Percentiles rank a stretch among this genome's conserved stretches.
phyloP scores from a whole-genome alignment of 1,140 invertebrate species.

The Drosophila orosa region DNA sequence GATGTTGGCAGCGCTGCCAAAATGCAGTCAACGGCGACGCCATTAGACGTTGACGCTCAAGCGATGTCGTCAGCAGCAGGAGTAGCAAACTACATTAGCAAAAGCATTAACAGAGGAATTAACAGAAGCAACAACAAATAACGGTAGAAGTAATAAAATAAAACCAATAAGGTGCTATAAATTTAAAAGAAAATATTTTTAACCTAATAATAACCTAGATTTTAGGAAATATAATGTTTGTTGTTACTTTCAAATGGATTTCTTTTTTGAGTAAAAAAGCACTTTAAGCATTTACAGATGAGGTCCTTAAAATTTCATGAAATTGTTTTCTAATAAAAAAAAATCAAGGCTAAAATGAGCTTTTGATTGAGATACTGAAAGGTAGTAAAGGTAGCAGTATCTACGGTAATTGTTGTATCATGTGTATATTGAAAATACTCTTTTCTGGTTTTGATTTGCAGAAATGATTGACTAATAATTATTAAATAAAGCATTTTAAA shows the following conservation, averaged over 20 bases:
- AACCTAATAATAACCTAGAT: neutral
- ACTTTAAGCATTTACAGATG: too few relatives aligned
- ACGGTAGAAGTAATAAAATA: neutral
- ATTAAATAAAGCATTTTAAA: neutral
- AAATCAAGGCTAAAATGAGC: neutral
- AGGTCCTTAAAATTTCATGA: neutral
- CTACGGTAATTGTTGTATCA: neutral
- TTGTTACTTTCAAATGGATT: too few relatives aligned
- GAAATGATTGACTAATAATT: neutral
- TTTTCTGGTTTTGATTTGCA: neutral
- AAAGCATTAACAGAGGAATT: neutral
- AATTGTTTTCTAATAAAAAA: too few relatives aligned
- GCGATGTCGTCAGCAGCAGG: slow-evolving; percentile 48
- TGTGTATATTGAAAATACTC: neutral
- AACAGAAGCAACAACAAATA: neutral
- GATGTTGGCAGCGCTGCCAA: slow-evolving; percentile 62
- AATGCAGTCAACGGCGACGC: slow-evolving; percentile 68
- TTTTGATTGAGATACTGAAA: neutral
- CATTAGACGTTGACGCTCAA: slow-evolving; percentile 54
- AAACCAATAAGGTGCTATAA: neutral
- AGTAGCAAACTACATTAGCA: slow-evolving; percentile 5
- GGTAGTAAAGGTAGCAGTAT: too few relatives aligned
- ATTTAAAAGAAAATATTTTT: neutral
- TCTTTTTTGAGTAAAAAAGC: too few relatives aligned
- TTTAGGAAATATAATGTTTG: neutral